These are phyloP conservation scores for Microplitis manilae DNA, from an alignment of 2,888 invertebrate species.

Conservation along the genomic window DNA sequence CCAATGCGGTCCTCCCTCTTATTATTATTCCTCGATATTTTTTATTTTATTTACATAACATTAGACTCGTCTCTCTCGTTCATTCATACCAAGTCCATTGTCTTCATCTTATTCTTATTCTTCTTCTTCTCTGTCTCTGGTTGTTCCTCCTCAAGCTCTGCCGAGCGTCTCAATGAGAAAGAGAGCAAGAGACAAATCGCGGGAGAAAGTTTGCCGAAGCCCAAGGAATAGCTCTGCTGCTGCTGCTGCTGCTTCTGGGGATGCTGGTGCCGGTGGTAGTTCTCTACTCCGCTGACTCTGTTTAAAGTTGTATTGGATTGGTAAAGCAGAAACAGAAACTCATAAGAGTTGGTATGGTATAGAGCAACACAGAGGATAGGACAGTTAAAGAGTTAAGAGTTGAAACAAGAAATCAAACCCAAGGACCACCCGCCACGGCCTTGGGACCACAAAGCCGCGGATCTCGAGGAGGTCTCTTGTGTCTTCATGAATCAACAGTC, in stretches of 20 bases:
- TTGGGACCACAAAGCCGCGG: constrained; percentile 63
- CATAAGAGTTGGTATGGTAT: constrained; percentile 38
- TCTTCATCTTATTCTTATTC: constrained; percentile 13
- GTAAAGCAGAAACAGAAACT: constrained; percentile 17
- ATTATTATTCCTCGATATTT: neutral
- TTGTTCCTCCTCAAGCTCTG: neutral
- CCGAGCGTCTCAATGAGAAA: neutral
- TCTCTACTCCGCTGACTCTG: too few relatives aligned
- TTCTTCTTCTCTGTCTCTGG: neutral
- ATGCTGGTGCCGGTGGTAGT: too few relatives aligned
- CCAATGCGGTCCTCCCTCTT: constrained; percentile 10
- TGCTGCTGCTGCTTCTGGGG: too few relatives aligned
- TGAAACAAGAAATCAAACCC: constrained; percentile 72
- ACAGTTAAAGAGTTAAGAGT: constrained; percentile 48
- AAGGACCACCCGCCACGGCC: constrained; percentile 70
- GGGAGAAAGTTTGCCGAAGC: too few relatives aligned
- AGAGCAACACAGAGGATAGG: too few relatives aligned
- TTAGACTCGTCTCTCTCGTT: neutral
- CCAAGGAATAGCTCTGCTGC: too few relatives aligned
- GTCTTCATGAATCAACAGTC: constrained; percentile 71
- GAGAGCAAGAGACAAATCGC: too few relatives aligned
- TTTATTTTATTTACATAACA: constrained; percentile 5
- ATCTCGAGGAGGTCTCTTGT: constrained; percentile 71
- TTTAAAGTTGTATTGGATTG: too few relatives aligned
- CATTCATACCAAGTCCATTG: neutral